Evolutionary conservation across 2,888 invertebrate genomes (phyloP), one percentile per base, ranked within the genome.

Genomic region (Tetragonula carbonaria): DNA sequence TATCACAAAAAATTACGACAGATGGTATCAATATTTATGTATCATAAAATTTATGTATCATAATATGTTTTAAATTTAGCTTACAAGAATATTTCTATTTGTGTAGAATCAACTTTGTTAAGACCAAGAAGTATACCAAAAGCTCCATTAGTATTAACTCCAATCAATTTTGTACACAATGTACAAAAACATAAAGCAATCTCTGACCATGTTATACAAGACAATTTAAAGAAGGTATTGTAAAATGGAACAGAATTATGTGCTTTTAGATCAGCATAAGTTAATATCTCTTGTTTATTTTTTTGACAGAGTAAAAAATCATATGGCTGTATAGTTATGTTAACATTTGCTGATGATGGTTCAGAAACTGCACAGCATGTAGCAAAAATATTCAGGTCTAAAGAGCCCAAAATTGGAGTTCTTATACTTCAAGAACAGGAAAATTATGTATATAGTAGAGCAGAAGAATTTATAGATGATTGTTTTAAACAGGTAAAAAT

Each of bases 271-370:
- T 55, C 13, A 18, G 1, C 45, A 0, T 13, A 38, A 23, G 62
- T 8, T 55, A 0, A 62, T 3, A n/a, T 16, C 18, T 65, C 4
- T 62, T 28, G 28, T 53, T 28, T 76, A 18, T 71, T 53, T 62
- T 74, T 33, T 80, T 65, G 45, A 53, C 76, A 93, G 91, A 72
- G 18, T 50, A 79, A 83, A 65, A 79, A 83, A 23, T 70, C 67
- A 16, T 92, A 91, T 63, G 90, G 88, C 3, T 90, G 91, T 67
- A 91, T 87, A 82, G 93, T 96, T 66, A 95, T 96, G 91, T 91
- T 96, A 83, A 96, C 96, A 78, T 96, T 95, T 91, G 94, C 95
- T 33, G 95, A 95, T 88, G 96, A 96, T 93, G 96, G 95, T 23
- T 92, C 94, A 67, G 92, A 94, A 73, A 95, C 95, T 66, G 96